A percentile compares a stretch with the other conserved stretches of the same genome.
Evolutionary conservation across 2,797 vertebrate genomes (phyloP).

Genomic region (Erethizon dorsatum): DNA sequence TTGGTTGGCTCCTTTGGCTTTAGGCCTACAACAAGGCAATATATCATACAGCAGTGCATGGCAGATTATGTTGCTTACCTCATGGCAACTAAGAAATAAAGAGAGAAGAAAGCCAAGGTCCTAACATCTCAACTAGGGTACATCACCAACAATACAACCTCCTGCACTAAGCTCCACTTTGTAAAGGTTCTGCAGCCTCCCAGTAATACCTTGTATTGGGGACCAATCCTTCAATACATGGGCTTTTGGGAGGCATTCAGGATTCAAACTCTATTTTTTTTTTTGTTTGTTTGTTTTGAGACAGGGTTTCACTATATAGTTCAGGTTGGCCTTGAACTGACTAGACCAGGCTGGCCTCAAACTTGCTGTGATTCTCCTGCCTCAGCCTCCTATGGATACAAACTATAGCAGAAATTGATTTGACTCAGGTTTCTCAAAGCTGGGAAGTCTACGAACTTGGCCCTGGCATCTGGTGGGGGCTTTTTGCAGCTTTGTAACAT

Average conservation of each 20-base stretch:
- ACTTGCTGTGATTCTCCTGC: background rate
- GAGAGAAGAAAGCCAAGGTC: background rate
- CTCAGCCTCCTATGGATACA: background rate
- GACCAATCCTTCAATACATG: background rate
- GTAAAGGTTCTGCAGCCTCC: background rate
- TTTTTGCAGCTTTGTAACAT: background rate
- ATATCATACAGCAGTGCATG: background rate
- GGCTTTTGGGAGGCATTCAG: background rate
- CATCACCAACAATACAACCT: background rate
- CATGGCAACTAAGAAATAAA: background rate
- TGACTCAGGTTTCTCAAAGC: background rate
- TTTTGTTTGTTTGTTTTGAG: background rate
- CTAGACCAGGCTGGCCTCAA: background rate
- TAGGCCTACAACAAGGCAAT: background rate
- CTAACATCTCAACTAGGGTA: background rate
- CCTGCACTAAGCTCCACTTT: background rate
- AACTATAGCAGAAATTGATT: background rate
- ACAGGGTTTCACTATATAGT: background rate
- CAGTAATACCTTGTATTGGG: background rate
- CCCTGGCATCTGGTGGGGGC: background rate
- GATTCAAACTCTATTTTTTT: background rate
- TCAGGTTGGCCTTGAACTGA: background rate
- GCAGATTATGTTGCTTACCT: background rate
- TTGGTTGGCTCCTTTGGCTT: background rate
- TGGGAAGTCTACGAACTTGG: background rate